Base-by-base conservation (phyloP, 2,888 invertebrate species). In the Euspilapteryx auroguttella region DNA sequence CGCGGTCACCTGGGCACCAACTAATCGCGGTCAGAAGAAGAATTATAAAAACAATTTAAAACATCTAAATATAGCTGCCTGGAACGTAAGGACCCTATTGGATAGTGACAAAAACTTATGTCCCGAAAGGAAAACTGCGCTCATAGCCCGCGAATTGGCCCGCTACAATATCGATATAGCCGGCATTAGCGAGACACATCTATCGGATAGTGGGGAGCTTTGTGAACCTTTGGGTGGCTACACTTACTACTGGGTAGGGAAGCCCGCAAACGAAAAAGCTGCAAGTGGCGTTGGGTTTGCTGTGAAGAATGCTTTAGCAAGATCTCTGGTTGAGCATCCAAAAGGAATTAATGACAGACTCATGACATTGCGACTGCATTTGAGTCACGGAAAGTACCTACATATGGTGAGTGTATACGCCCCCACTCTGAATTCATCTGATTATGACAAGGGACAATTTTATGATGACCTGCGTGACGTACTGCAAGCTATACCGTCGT, bases 1-100 rank as follows among this genome's bases (percentile, higher is more conserved):
- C 20, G 6, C 5, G 20, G 6, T 8, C 20, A 20, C n/a, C n/a
- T n/a, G n/a, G n/a, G n/a, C n/a, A n/a, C n/a, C n/a, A n/a, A n/a
- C n/a, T n/a, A n/a, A n/a, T 23, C 30, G 34, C 30, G 32, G 32
- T 30, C 34, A 22, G 25, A 34, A 32, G 13, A 21, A 25, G 12
- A 15, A 9, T 24, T 12, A 3, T 2, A 9, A 13, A 2, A 27
- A 27, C n/a, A 27, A 9, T 3, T 6, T 20, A 20, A 20, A 4
- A 20, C 3, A 12, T 12, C 12, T 27, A 2, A 27, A 8, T 27
- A 24, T 22, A 21, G 26, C 15, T 8, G 21, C 31, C n/a, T 33
- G 33, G 36, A 36, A 33, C 14, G 33, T 34, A 3, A 21, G 33
- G 17, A 36, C 34, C 4, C 28, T 36, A 2, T 21, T 34, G 14